A percentile compares a stretch with the other conserved stretches of the same genome.
phyloP scores from a whole-genome alignment of 92 coral and sea anemone species.

The Phenganax marumi region DNA sequence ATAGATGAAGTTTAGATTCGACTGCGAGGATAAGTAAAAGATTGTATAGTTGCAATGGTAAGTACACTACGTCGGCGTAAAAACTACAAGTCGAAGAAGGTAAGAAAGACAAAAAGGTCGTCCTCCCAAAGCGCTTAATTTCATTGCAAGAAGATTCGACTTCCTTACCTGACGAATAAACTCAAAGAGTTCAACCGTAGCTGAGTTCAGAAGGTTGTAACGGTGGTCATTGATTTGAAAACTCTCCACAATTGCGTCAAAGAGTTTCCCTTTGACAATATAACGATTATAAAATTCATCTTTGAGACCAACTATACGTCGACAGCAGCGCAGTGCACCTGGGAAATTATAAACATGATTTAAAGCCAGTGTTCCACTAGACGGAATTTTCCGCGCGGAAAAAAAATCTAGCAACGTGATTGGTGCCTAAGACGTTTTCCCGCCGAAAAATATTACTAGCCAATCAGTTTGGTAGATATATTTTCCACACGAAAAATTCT shows the following conservation, averaged over 20 bases:
- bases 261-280: conserved; percentile 88
- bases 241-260: conserved; percentile 79
- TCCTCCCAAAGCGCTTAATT: too few species aligned
- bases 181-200: conserved; percentile 95
- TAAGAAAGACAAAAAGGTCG: too few species aligned
- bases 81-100: not conserved
- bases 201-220: conserved; percentile 93
- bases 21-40: not conserved
- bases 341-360: not conserved
- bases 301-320: conserved; percentile 91
- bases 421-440: too few species aligned
- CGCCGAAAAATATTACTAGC: too few species aligned
- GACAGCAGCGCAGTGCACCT: conserved; percentile 94
- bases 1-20: not conserved
- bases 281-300: conserved; percentile 99
- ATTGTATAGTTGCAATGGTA: not conserved
- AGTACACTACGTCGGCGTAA: too few species aligned
- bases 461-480: too few species aligned
- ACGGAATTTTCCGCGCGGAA: too few species aligned
- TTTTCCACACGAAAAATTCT: too few species aligned
- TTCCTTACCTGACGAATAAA: conserved; percentile 86
- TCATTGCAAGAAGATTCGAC: too few species aligned
- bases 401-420: too few species aligned
- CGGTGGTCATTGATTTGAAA: conserved; percentile 88
- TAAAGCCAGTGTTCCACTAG: too few species aligned